These are phyloP conservation scores for Pteruthius melanotis DNA, from an alignment of 2,113 vertebrate species.

Conservation along the genomic window DNA sequence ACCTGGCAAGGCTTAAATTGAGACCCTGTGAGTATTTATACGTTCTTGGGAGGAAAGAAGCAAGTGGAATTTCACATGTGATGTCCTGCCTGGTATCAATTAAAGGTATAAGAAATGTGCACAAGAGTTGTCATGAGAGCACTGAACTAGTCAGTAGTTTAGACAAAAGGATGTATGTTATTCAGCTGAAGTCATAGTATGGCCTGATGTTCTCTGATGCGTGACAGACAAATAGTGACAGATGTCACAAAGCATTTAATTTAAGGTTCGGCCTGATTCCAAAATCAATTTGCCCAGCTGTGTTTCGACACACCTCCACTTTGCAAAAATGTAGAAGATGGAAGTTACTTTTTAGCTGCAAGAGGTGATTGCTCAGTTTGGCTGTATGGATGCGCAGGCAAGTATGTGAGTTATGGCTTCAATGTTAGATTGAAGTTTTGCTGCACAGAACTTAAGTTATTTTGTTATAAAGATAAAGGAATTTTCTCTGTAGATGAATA, in stretches of 20 bases:
- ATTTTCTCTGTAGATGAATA: background rate
- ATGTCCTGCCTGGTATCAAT: background rate
- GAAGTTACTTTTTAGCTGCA: background rate
- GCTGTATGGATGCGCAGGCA: background rate
- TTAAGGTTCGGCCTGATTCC: background rate
- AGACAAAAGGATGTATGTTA: background rate
- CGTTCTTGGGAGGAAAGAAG: background rate
- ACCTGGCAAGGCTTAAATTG: background rate
- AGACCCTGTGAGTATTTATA: background rate
- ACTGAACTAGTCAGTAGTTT: background rate
- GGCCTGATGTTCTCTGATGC: background rate
- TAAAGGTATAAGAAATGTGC: background rate
- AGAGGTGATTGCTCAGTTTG: background rate
- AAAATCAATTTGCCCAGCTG: background rate
- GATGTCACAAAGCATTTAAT: conserved; percentile 38
- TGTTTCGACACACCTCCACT: background rate
- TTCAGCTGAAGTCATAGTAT: background rate
- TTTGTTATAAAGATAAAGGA: background rate
- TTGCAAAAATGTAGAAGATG: background rate
- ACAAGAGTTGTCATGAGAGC: background rate
- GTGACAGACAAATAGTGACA: conserved; percentile 3
- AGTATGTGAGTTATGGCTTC: background rate
- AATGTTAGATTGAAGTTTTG: background rate
- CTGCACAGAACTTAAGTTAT: background rate
- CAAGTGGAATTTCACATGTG: background rate